These are phyloP conservation scores for Adineta ricciae DNA, from an alignment of 2,888 invertebrate species.

Conservation along the genomic window DNA sequence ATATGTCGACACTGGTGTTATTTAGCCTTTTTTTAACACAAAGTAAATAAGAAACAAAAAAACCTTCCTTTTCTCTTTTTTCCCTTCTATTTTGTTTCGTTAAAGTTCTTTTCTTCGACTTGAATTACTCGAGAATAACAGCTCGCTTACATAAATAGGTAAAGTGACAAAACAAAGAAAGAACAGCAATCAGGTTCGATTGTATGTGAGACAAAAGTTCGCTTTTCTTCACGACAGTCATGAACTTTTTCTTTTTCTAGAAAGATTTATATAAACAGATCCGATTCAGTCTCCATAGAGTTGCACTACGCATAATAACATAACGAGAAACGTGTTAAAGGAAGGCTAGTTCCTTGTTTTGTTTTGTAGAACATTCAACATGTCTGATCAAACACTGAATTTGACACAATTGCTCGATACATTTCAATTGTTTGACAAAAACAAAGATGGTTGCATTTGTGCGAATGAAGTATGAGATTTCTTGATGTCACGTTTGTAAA, in stretches of 20 bases:
- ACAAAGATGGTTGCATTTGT: neutral
- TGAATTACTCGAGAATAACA: neutral
- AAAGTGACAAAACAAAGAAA: neutral
- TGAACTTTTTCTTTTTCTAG: neutral
- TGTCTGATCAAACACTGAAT: neutral
- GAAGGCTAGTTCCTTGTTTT: neutral
- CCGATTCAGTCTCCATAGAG: neutral
- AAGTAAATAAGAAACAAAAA: neutral
- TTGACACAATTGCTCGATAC: neutral
- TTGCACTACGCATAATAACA: neutral
- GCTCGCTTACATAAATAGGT: neutral
- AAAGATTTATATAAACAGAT: neutral
- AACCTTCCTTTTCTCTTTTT: no score
- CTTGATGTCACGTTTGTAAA: no score
- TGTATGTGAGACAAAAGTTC: neutral
- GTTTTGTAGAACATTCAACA: neutral
- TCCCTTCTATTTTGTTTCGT: neutral
- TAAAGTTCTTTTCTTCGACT: neutral
- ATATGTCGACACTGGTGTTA: neutral
- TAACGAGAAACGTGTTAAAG: neutral
- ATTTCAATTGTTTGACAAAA: constrained; percentile 5
- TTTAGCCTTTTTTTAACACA: neutral
- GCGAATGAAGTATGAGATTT: neutral
- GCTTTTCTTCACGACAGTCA: neutral
- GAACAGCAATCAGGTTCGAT: neutral